These are phyloP conservation scores for Poeciliopsis presidionis DNA, from an alignment of 2,797 vertebrate species.

Conservation along the genomic window DNA sequence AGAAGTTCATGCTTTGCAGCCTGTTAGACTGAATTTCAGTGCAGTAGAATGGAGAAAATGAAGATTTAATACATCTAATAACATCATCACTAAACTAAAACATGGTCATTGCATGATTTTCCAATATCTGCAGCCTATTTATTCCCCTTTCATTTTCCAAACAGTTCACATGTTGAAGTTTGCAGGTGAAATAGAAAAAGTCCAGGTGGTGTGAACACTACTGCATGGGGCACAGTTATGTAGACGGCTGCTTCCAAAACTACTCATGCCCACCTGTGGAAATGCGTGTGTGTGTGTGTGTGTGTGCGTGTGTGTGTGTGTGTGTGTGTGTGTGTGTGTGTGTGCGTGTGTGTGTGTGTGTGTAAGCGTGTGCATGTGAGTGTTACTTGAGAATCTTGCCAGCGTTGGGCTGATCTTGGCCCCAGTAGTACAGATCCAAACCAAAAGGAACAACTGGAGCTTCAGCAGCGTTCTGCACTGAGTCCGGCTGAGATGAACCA, in stretches of 20 bases:
- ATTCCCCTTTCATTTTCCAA: background rate
- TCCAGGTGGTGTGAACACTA: background rate
- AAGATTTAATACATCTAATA: background rate
- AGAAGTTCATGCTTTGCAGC: background rate
- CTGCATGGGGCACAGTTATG: background rate
- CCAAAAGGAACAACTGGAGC: conserved; percentile 90
- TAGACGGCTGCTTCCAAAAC: background rate
- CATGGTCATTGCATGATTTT: no score
- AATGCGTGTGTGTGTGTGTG: background rate
- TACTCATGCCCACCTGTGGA: background rate
- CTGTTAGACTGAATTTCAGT: background rate
- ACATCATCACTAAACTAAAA: background rate
- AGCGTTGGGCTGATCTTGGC: conserved; percentile 85
- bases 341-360: background rate
- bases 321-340: background rate
- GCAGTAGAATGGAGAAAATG: background rate
- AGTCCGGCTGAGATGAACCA: conserved; percentile 26
- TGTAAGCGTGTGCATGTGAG: background rate
- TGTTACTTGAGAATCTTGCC: conserved; percentile 90
- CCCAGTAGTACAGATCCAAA: conserved; percentile 93
- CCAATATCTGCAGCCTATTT: no score
- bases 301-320: background rate
- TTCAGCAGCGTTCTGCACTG: conserved; percentile 44
- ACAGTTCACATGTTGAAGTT: background rate
- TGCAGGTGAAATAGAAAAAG: background rate